Base-by-base conservation (phyloP, 2,888 invertebrate genomes). In the Leistus spinibarbis region DNA sequence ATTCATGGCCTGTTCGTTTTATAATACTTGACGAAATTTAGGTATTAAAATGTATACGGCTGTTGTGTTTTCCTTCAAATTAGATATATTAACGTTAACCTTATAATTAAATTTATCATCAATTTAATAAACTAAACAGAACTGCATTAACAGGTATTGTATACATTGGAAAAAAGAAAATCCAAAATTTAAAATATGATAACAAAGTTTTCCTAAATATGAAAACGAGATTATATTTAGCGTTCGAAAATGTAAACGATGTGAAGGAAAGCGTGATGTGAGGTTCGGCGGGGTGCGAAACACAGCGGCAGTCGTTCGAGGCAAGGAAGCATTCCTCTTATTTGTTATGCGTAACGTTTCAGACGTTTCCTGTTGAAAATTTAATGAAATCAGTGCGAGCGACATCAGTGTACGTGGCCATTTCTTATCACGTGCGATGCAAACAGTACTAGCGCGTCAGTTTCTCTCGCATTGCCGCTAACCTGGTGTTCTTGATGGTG, bases 321-420 rank as follows among this genome's bases (percentile, higher is more conserved):
- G n/a, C 22, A 27, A 57, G 54, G 69, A 20, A 57, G 16, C 66
- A 24, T 17, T 60, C 16, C 54, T 60, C 67, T 62, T 73, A 75
- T 75, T 69, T 69, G 69, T 75, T 75, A 75, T 75, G 75, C 75
- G 69, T 69, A 60, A 60, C 75, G 75, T 75, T 75, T 75, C 63
- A 75, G 75, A 69, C 68, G 64, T 67, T 68, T 75, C 69, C 75
- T 68, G 68, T 17, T 69, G 75, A 75, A 75, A 75, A 75, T 75
- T 75, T 75, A 75, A 75, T 75, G 75, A 75, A 75, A 75, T 75
- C 75, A 75, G 69, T 75, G 69, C 27, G 22, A 75, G 69, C 69
- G 69, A 75, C 69, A 75, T 73, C 73, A 73, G 23, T 27, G 73
- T 69, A 75, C 75, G 75, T 75, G 75, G 69, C 68, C 68, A 68